phyloP scores from a whole-genome alignment of 2,113 vertebrate genomes.

The Amphiprion percula region DNA sequence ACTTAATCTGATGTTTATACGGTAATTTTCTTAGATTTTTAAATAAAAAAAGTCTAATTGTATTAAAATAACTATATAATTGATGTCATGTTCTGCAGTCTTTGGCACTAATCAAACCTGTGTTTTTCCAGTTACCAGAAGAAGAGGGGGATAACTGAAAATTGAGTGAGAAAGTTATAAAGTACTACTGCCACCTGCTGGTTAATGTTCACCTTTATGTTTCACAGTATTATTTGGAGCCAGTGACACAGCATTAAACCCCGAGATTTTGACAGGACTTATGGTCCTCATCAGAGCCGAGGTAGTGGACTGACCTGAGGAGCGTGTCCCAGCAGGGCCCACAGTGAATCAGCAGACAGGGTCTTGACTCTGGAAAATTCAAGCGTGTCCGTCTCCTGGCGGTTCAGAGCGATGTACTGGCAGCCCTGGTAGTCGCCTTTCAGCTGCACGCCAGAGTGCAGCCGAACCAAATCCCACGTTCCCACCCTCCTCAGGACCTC shows the following conservation, averaged over 20 bases:
- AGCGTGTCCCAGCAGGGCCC: conserved; percentile 80
- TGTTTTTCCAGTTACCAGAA: conserved; percentile 25
- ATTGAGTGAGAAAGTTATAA: neutral
- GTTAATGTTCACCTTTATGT: neutral
- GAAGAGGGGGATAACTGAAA: neutral
- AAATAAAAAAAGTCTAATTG: neutral
- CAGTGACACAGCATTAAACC: neutral
- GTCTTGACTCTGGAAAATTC: conserved; percentile 76
- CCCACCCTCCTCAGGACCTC: conserved; percentile 74
- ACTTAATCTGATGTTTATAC: neutral
- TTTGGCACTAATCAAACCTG: neutral
- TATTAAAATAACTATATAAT: conserved; percentile 31
- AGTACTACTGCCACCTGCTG: conserved; percentile 78
- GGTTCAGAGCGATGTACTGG: conserved; percentile 77
- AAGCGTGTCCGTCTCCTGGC: conserved; percentile 77
- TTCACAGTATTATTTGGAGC: neutral
- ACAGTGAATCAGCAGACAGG: conserved; percentile 72
- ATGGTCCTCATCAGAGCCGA: neutral
- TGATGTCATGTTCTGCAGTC: conserved; percentile 13
- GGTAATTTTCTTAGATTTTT: neutral
- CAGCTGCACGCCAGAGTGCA: conserved; percentile 77
- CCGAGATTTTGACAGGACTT: neutral
- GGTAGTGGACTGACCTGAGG: conserved; percentile 78
- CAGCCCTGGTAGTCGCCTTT: conserved; percentile 82
- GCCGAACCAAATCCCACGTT: conserved; percentile 82